phyloP scores from a whole-genome alignment of 2,888 invertebrate species.

The Perizoma flavofasciatum region DNA sequence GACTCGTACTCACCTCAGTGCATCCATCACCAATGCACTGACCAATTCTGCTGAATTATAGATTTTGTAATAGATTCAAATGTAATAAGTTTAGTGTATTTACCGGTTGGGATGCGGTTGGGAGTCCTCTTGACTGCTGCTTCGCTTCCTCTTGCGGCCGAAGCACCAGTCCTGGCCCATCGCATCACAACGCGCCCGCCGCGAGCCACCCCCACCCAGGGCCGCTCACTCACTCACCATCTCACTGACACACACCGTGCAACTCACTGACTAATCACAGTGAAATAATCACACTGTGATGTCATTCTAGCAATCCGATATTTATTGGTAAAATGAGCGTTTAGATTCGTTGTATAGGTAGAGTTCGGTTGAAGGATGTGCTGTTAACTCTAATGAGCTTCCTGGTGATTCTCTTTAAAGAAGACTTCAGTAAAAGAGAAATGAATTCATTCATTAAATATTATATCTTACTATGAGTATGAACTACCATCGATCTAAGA shows the following conservation, averaged over 20 bases:
- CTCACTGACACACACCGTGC: conserved; percentile 37
- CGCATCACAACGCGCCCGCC: conserved; percentile 82
- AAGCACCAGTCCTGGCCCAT: conserved; percentile 92
- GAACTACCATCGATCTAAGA: background rate
- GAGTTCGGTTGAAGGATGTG: conserved; percentile 15
- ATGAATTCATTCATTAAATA: background rate
- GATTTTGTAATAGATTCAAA: too few relatives aligned
- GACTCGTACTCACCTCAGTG: too few relatives aligned
- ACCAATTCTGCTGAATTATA: too few relatives aligned
- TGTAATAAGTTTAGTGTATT: conserved; percentile 31
- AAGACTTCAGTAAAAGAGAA: background rate
- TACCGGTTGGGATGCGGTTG: conserved; percentile 85
- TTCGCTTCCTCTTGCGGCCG: conserved; percentile 87
- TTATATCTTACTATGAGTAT: background rate
- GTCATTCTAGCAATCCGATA: conserved; percentile 29
- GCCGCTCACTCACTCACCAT: conserved; percentile 64
- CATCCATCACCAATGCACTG: too few relatives aligned
- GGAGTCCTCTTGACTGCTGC: conserved; percentile 86
- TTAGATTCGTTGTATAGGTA: conserved; percentile 25
- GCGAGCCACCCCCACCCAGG: conserved; percentile 81
- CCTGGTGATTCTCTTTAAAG: conserved; percentile 41
- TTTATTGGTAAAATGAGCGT: conserved; percentile 21
- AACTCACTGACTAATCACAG: conserved; percentile 19
- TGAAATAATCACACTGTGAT: conserved; percentile 19
- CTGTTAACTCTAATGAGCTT: conserved; percentile 40